Conservation (phyloP, 2,797 vertebrate genomes). For the Gymnocypris eckloni region DNA sequence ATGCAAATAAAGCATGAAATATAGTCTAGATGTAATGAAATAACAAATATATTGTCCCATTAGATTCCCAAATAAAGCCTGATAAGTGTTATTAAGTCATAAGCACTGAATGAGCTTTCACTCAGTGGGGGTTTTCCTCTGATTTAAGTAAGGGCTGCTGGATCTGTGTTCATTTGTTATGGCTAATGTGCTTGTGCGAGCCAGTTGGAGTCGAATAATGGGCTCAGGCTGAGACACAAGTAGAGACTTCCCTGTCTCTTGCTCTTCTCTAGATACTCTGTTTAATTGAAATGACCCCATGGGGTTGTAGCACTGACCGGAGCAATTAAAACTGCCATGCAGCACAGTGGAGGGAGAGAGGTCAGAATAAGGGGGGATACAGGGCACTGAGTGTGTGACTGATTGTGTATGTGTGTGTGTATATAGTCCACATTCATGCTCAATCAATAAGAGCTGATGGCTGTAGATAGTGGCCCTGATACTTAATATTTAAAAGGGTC, state of each 20-base stretch:
- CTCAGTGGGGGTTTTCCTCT: constrained; percentile 13
- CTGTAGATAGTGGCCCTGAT: constrained; percentile 62
- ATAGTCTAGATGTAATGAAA: constrained; percentile 33
- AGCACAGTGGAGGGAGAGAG: constrained; percentile 47
- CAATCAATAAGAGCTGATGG: constrained; percentile 59
- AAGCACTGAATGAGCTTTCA: constrained; percentile 12
- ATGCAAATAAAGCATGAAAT: constrained; percentile 48
- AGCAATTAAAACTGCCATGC: constrained; percentile 68
- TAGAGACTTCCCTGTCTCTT: constrained; percentile 42
- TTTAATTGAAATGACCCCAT: constrained; percentile 68
- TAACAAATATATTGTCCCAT: constrained; percentile 23
- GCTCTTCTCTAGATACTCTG: constrained; percentile 51
- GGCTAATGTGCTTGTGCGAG: neutral
- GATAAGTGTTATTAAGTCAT: constrained; percentile 29
- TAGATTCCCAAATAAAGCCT: constrained; percentile 41
- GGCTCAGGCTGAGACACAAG: constrained; percentile 38
- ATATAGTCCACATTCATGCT: constrained; percentile 30
- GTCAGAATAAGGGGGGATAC: constrained; percentile 35
- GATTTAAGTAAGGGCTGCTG: constrained; percentile 16
- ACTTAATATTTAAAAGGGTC: constrained; percentile 78
- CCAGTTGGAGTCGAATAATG: constrained; percentile 41
- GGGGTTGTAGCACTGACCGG: constrained; percentile 61
- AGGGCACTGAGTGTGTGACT: constrained; percentile 40
- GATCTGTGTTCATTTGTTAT: constrained; percentile 40
- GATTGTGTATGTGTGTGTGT: constrained; percentile 30